These are phyloP conservation scores for Blastomussa wellsi DNA, from an alignment of 92 coral and sea anemone genomes.

Conservation along the genomic window DNA sequence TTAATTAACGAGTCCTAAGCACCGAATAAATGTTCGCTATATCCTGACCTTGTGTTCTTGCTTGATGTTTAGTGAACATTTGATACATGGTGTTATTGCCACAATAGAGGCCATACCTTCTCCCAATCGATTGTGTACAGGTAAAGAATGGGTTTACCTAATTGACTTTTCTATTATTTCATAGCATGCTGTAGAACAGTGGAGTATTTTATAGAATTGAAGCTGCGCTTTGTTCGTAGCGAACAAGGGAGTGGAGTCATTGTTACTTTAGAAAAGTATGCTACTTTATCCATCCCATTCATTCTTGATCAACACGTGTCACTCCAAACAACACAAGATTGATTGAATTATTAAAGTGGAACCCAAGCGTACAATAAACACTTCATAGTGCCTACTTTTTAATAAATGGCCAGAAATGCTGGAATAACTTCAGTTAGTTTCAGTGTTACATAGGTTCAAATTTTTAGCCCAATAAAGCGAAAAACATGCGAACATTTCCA, in stretches of 20 bases:
- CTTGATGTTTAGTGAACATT: neutral
- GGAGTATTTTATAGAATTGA: neutral
- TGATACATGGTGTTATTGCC: neutral
- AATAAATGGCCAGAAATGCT: neutral
- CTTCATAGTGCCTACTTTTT: neutral
- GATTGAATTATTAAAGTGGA: neutral
- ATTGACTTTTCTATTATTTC: neutral
- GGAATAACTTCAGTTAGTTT: neutral
- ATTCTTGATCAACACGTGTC: neutral
- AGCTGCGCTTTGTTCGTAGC: neutral
- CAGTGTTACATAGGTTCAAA: neutral
- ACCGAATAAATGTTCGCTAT: neutral
- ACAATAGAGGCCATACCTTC: neutral
- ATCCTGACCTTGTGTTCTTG: neutral
- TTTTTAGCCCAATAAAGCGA: neutral
- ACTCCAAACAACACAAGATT: conserved; percentile 14
- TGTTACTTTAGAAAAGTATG: neutral
- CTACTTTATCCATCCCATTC: neutral
- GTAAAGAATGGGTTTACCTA: neutral
- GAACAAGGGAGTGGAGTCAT: neutral
- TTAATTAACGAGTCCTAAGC: neutral
- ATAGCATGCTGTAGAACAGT: neutral
- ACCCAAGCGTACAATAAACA: neutral
- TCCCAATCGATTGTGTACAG: neutral
- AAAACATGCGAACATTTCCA: neutral